Evolutionary conservation across 2,113 vertebrate species (phyloP).

Genomic region (Bostrychus sinensis): DNA sequence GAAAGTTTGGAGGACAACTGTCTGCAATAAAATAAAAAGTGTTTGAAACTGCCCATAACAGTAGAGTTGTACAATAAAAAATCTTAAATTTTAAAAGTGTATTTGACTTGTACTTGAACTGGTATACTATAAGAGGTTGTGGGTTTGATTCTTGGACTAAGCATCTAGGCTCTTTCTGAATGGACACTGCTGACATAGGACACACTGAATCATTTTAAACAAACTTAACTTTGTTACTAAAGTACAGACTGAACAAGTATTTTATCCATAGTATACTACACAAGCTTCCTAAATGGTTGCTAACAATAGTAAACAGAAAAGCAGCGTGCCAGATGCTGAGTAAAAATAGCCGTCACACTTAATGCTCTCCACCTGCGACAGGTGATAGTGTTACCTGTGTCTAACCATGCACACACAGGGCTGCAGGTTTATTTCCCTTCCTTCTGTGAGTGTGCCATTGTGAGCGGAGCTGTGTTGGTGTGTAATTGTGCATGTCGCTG

Average conservation of each 20-base stretch:
- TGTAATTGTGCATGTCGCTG: neutral
- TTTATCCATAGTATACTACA: neutral
- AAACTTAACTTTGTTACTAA: neutral
- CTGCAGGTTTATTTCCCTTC: neutral
- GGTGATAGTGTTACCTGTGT: conserved; percentile 27
- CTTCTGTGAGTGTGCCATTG: conserved; percentile 12
- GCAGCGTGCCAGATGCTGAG: conserved; percentile 25
- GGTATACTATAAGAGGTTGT: too few relatives aligned
- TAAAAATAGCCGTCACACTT: conserved; percentile 43
- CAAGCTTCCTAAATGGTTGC: conserved; percentile 12
- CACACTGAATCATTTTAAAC: too few relatives aligned
- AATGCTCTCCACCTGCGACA: conserved; percentile 43
- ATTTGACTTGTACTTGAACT: too few relatives aligned
- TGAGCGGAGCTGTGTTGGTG: conserved; percentile 4
- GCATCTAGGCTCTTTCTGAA: too few relatives aligned
- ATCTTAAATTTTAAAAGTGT: too few relatives aligned
- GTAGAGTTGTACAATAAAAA: too few relatives aligned
- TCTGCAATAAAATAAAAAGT: too few relatives aligned
- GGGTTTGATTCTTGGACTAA: too few relatives aligned
- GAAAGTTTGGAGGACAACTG: neutral
- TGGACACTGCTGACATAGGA: too few relatives aligned
- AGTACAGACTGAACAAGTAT: neutral
- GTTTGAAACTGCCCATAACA: too few relatives aligned
- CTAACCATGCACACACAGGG: neutral
- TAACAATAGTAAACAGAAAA: conserved; percentile 30